Conservation (phyloP, 2,113 vertebrate genomes). For the Dromas ardeola region DNA sequence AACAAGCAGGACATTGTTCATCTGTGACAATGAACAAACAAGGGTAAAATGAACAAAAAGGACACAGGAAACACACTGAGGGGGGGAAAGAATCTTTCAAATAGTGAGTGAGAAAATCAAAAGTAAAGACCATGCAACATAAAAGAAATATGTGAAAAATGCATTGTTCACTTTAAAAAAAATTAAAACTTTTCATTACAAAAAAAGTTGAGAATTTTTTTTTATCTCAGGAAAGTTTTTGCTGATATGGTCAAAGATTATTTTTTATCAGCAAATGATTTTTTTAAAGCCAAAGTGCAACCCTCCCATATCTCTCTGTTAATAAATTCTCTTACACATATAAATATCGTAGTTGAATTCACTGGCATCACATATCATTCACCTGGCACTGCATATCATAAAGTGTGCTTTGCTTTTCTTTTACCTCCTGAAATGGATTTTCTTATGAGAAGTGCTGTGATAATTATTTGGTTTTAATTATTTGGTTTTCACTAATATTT, state of each 20-base stretch:
- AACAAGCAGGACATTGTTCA: not conserved
- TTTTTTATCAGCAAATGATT: not conserved
- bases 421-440: not conserved
- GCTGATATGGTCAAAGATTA: accelerated
- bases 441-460: not conserved
- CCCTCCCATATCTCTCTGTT: not conserved
- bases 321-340: not conserved
- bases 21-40: not conserved
- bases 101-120: not conserved
- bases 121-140: not conserved
- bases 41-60: not conserved
- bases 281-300: not conserved
- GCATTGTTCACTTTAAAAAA: not conserved
- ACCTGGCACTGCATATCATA: not conserved
- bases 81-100: not conserved
- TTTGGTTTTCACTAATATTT: not conserved
- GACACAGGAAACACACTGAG: not conserved
- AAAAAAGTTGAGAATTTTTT: not conserved
- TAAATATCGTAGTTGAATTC: not conserved
- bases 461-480: not conserved
- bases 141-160: not conserved
- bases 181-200: not conserved
- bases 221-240: not conserved
- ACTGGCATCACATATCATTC: not conserved
- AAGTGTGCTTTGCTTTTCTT: not conserved